Evolutionary conservation across 2,797 vertebrate genomes (phyloP).

Genomic region (Uromys caudimaculatus): DNA sequence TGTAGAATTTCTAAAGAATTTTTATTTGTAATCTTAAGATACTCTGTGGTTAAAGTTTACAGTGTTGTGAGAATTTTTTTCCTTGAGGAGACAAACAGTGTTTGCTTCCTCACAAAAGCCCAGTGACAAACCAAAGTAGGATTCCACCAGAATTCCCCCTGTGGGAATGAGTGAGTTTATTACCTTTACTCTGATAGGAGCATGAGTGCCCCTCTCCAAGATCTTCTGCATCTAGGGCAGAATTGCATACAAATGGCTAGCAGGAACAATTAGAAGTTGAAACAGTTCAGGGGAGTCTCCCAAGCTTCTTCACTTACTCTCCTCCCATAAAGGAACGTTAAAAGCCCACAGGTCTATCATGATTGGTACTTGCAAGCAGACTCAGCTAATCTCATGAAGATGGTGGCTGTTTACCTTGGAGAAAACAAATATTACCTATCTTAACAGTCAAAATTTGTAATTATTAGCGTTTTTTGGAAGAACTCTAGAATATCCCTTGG

Average conservation of each 20-base stretch:
- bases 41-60: background rate
- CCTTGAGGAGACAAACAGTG: background rate
- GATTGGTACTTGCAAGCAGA: background rate
- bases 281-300: background rate
- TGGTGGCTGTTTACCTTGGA: background rate
- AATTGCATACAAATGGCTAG: background rate
- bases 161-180: background rate
- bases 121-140: background rate
- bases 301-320: background rate
- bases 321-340: background rate
- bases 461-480: background rate
- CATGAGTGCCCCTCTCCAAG: background rate
- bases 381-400: background rate
- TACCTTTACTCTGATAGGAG: background rate
- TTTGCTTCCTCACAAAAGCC: background rate
- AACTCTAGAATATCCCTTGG: background rate
- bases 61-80: background rate
- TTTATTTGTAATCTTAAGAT: background rate
- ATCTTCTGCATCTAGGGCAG: background rate
- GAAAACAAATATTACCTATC: background rate
- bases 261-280: background rate
- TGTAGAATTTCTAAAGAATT: background rate
- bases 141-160: background rate
- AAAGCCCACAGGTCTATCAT: background rate
- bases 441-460: background rate